phyloP scores from a whole-genome alignment of 2,888 invertebrate species.

The Ditylenchus weischeri region DNA sequence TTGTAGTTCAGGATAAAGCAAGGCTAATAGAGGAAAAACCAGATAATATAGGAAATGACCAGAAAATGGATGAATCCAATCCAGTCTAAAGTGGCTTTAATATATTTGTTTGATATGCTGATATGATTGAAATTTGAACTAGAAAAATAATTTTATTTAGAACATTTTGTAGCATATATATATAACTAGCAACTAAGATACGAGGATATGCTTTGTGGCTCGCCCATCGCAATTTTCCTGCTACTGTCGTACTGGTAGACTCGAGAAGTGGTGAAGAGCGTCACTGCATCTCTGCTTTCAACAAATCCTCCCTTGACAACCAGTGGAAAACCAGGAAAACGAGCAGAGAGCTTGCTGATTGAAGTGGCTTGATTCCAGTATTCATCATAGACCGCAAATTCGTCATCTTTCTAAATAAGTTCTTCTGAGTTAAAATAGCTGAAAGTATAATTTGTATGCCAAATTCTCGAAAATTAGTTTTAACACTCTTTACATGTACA shows the following conservation, averaged over 20 bases:
- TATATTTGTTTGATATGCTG: too few species aligned
- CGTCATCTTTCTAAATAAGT: slow-evolving; percentile 27
- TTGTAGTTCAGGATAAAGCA: too few species aligned
- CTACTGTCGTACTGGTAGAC: slow-evolving; percentile 32
- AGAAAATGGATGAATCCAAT: too few species aligned
- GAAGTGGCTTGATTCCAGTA: slow-evolving; percentile 54
- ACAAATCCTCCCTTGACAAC: slow-evolving; percentile 43
- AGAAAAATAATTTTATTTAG: too few species aligned
- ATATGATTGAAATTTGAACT: too few species aligned
- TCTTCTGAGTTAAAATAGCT: slow-evolving; percentile 5
- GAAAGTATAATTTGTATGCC: neutral
- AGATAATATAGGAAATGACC: too few species aligned
- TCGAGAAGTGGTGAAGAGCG: slow-evolving; percentile 24
- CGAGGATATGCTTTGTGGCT: slow-evolving; percentile 22
- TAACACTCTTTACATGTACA: too few species aligned
- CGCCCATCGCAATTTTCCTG: slow-evolving; percentile 30
- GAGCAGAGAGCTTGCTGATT: slow-evolving; percentile 41
- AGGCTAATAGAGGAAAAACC: too few species aligned
- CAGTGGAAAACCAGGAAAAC: slow-evolving; percentile 50
- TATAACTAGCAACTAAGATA: slow-evolving; percentile 29
- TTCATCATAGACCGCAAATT: slow-evolving; percentile 54
- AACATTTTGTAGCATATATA: too few species aligned
- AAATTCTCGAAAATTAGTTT: too few species aligned
- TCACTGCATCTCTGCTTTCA: slow-evolving; percentile 21
- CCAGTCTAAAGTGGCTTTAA: too few species aligned